These are phyloP conservation scores for Epinephelus coioides DNA, from an alignment of 2,797 vertebrate genomes.

Conservation along the genomic window DNA sequence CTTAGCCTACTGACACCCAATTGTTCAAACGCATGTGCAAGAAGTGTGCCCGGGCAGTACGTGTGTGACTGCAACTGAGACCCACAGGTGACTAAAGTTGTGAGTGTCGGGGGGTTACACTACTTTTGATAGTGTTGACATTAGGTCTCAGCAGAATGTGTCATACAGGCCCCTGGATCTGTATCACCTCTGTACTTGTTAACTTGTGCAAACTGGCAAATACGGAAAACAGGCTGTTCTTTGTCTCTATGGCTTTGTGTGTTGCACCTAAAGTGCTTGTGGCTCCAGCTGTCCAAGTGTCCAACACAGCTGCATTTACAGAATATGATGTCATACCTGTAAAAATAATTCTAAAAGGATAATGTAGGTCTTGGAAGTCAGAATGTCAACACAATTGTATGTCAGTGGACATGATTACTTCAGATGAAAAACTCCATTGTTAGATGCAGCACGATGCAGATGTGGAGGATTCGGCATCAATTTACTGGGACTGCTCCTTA, in stretches of 20 bases:
- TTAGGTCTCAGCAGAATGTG: slow-evolving; percentile 33
- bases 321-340: neutral
- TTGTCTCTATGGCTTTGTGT: slow-evolving; percentile 12
- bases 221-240: neutral
- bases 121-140: slow-evolving; percentile 36
- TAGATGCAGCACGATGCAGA: too few species aligned
- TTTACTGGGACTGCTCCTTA: too few species aligned
- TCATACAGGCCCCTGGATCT: slow-evolving; percentile 19
- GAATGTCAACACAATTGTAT: slow-evolving; percentile 1
- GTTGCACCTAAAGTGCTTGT: neutral
- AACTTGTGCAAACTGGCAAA: slow-evolving; percentile 8
- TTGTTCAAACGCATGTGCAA: slow-evolving; percentile 42
- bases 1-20: slow-evolving; percentile 9
- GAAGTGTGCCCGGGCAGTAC: slow-evolving; percentile 18
- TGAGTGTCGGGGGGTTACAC: slow-evolving; percentile 7
- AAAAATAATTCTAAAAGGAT: slow-evolving; percentile 7
- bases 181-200: slow-evolving; percentile 23
- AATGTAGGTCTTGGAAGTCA: neutral
- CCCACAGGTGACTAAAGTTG: slow-evolving; percentile 13
- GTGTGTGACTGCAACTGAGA: slow-evolving; percentile 31
- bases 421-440: too few species aligned
- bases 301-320: slow-evolving; percentile 1
- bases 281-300: neutral
- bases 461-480: too few species aligned
- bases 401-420: neutral